Conservation (phyloP, 2,797 vertebrate species). For the Setipinna tenuifilis region DNA sequence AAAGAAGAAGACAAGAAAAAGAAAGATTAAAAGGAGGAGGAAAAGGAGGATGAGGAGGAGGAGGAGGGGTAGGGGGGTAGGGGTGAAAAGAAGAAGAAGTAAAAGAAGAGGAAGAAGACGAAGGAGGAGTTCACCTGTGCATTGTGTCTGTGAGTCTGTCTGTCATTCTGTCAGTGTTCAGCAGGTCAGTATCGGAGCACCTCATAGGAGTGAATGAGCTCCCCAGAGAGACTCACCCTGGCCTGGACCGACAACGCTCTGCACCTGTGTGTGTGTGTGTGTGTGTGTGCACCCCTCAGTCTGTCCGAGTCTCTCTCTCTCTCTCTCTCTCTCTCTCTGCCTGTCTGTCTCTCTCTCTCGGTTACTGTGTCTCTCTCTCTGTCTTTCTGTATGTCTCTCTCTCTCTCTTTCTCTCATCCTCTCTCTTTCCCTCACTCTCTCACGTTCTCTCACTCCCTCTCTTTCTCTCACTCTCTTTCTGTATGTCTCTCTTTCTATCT, state of each 20-base stretch:
- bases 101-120: neutral
- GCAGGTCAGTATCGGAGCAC: neutral
- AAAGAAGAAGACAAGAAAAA: too few relatives aligned
- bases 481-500: neutral
- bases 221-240: neutral
- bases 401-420: neutral
- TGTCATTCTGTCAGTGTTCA: neutral
- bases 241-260: neutral
- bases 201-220: too few relatives aligned
- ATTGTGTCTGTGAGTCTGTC: neutral
- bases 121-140: neutral
- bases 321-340: neutral
- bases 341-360: neutral
- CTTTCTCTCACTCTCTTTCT: neutral
- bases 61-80: too few relatives aligned
- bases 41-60: too few relatives aligned
- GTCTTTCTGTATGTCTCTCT: too few relatives aligned
- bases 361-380: neutral
- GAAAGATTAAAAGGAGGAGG: too few relatives aligned
- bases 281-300: too few relatives aligned
- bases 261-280: too few relatives aligned
- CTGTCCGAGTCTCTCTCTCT: neutral
- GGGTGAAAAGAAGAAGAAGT: too few relatives aligned
- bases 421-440: neutral
- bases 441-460: neutral